Evolutionary conservation across 1,140 invertebrate species (phyloP).

Genomic region (Drosophila malerkotliana): DNA sequence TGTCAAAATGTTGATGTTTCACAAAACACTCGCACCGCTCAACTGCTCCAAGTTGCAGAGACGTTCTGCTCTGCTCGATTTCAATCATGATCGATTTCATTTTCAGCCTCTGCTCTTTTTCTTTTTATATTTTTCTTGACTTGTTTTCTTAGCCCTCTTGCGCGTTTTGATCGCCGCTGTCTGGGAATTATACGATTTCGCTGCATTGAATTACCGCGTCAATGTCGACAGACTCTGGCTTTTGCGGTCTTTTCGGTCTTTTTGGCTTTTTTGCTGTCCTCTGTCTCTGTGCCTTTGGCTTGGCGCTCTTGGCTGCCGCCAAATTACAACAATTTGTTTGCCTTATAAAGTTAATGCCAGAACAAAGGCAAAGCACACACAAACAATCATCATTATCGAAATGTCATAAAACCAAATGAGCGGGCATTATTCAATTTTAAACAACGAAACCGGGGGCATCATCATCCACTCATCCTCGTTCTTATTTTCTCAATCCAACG

Average conservation of each 20-base stretch:
- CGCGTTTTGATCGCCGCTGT: constrained; percentile 66
- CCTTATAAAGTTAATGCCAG: constrained; percentile 76
- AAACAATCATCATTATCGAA: constrained; percentile 81
- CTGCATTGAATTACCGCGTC: constrained; percentile 71
- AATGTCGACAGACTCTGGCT: constrained; percentile 41
- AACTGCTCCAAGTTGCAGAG: constrained; percentile 17
- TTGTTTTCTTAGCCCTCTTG: constrained; percentile 18
- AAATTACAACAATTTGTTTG: constrained; percentile 80
- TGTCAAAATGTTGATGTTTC: constrained; percentile 83
- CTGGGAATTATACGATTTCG: constrained; percentile 79
- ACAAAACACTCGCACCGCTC: constrained; percentile 69
- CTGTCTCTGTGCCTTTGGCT: constrained; percentile 6
- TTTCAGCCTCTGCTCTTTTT: constrained; percentile 39
- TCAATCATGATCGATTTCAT: constrained; percentile 83
- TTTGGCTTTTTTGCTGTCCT: constrained; percentile 13
- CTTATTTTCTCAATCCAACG: constrained; percentile 26
- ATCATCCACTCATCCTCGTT: constrained; percentile 32
- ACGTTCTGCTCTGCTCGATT: constrained; percentile 56
- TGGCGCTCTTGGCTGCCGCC: constrained; percentile 33
- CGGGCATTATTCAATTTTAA: constrained; percentile 81
- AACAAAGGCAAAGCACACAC: constrained; percentile 66
- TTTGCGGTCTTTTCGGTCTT: constrained; percentile 38
- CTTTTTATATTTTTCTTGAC: background rate
- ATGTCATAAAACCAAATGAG: constrained; percentile 81
- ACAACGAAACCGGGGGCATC: constrained; percentile 48